phyloP scores from a whole-genome alignment of 2,113 vertebrate species.

The Ceyx cyanopectus region DNA sequence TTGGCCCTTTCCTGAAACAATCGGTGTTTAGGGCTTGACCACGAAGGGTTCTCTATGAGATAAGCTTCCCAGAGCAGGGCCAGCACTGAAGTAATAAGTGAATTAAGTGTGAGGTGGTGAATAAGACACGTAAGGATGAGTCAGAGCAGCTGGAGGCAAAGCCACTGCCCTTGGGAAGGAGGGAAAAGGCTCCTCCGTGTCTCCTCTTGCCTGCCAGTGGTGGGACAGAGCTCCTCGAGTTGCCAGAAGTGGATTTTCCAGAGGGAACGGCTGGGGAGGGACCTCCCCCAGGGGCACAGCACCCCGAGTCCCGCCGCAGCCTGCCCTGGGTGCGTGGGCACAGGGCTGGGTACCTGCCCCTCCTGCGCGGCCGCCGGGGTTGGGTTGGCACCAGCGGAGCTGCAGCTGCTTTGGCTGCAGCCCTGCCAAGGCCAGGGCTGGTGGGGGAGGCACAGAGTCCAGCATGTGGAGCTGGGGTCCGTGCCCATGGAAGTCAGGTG shows the following conservation, averaged over 20 bases:
- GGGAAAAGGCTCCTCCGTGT: background rate
- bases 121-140: background rate
- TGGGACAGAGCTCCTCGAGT: rapidly evolving
- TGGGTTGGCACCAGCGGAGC: background rate
- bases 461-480: background rate
- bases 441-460: background rate
- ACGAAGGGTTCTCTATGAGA: background rate
- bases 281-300: background rate
- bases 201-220: background rate
- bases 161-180: background rate
- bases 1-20: background rate
- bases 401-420: background rate
- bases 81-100: constrained; percentile 4
- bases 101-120: background rate
- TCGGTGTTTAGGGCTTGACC: background rate
- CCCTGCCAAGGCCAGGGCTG: background rate
- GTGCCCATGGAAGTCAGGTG: rapidly evolving
- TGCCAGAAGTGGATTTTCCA: rapidly evolving
- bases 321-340: rapidly evolving
- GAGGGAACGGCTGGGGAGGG: background rate
- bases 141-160: background rate
- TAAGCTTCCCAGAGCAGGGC: background rate
- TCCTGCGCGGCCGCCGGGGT: too few relatives aligned
- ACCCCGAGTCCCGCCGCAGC: background rate
- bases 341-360: background rate